These are phyloP conservation scores for Sphyrna mokarran DNA, from an alignment of 2,113 vertebrate species.

Conservation along the genomic window DNA sequence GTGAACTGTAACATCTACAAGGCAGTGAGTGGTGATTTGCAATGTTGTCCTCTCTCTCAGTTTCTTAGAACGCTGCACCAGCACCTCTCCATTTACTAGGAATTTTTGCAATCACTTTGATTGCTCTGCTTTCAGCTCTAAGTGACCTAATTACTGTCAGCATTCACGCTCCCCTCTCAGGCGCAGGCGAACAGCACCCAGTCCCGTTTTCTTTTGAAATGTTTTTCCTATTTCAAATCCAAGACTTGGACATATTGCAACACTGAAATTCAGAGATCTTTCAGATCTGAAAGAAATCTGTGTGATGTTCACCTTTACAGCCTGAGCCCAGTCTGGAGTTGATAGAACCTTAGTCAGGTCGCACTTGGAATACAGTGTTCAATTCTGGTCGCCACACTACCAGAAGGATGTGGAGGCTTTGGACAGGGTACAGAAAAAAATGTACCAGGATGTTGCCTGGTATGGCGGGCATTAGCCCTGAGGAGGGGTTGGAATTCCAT, in stretches of 20 bases:
- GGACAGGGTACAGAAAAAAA: too few relatives aligned
- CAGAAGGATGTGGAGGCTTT: too few relatives aligned
- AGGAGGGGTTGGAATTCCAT: neutral
- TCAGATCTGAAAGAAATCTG: neutral
- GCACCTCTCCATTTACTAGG: neutral
- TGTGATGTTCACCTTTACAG: neutral
- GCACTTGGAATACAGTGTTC: too few relatives aligned
- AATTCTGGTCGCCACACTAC: too few relatives aligned
- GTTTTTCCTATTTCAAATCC: neutral
- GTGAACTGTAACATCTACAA: neutral
- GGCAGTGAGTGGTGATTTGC: neutral
- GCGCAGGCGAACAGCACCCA: neutral
- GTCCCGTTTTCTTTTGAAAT: neutral
- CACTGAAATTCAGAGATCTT: neutral
- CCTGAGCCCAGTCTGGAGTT: too few relatives aligned
- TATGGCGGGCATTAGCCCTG: too few relatives aligned
- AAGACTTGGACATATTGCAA: neutral
- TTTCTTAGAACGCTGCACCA: neutral
- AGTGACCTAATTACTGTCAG: neutral
- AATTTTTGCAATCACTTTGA: neutral
- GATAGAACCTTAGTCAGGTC: too few relatives aligned
- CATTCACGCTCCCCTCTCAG: neutral
- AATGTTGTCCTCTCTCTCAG: neutral
- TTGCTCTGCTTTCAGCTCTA: neutral
- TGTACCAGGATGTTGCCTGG: too few relatives aligned